Conservation (phyloP, 2,888 invertebrate genomes). For the Drosophila neonasuta region DNA sequence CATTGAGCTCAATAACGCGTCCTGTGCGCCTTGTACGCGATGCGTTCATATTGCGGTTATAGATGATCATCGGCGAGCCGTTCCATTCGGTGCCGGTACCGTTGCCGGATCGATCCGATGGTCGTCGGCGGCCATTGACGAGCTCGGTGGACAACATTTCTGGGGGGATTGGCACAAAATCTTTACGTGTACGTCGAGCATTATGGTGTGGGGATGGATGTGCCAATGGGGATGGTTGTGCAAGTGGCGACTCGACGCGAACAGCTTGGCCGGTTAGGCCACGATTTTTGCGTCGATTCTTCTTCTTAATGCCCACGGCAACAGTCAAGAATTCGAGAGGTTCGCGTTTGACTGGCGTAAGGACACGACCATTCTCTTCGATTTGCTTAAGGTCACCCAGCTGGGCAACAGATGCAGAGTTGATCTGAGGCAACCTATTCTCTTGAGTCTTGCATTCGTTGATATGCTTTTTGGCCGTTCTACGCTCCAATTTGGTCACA, state of each 20-base stretch:
- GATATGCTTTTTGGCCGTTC: constrained; percentile 81
- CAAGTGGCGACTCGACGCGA: constrained; percentile 85
- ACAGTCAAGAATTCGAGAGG: constrained; percentile 89
- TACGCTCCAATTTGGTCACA: constrained; percentile 85
- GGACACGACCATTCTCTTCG: constrained; percentile 82
- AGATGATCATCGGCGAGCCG: constrained; percentile 88
- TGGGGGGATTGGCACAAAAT: constrained; percentile 76
- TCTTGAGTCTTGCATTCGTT: constrained; percentile 80
- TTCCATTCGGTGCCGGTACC: constrained; percentile 84
- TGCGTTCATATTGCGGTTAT: constrained; percentile 83
- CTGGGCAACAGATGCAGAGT: constrained; percentile 50
- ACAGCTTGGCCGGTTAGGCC: constrained; percentile 83
- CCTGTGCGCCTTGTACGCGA: constrained; percentile 62
- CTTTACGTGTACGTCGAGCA: constrained; percentile 79
- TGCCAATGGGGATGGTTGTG: constrained; percentile 82
- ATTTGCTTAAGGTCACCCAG: constrained; percentile 61
- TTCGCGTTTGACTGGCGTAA: constrained; percentile 87
- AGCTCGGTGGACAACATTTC: constrained; percentile 58
- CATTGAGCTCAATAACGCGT: constrained; percentile 74
- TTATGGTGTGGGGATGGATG: constrained; percentile 83
- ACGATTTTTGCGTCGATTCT: constrained; percentile 87
- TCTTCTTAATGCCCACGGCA: constrained; percentile 86
- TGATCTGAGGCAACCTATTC: constrained; percentile 74
- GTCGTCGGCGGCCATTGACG: constrained; percentile 26
- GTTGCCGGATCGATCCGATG: constrained; percentile 25